Conservation (phyloP, 2,797 vertebrate genomes). For the Pangasius macronema region DNA sequence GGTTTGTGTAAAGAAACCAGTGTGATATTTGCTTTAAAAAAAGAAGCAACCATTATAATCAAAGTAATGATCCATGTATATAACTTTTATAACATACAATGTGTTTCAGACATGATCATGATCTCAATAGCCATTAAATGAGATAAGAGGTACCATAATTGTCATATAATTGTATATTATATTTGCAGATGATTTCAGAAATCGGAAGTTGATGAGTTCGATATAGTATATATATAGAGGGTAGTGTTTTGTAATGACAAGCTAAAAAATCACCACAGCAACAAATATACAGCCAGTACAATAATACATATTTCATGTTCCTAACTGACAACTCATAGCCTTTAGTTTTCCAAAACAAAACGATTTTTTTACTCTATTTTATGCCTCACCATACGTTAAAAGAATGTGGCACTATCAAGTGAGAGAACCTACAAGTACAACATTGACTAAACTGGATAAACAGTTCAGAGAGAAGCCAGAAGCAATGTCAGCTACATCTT, state of each 20-base stretch:
- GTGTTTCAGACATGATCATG: background rate
- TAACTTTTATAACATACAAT: background rate
- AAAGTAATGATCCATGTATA: background rate
- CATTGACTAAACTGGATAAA: slow-evolving; percentile 13
- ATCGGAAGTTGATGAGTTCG: background rate
- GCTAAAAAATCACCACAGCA: background rate
- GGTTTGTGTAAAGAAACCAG: background rate
- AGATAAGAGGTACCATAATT: background rate
- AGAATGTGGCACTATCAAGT: background rate
- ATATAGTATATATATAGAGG: background rate
- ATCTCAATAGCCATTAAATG: background rate
- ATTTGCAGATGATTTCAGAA: background rate
- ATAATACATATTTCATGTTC: background rate
- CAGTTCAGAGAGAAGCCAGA: slow-evolving; percentile 3
- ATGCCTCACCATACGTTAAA: background rate
- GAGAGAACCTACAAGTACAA: background rate
- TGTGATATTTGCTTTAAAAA: background rate
- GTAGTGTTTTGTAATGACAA: background rate
- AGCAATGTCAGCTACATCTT: slow-evolving; percentile 22
- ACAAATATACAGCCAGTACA: background rate
- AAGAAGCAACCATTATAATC: background rate
- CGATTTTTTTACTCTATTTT: background rate
- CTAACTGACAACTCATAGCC: background rate
- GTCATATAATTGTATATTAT: background rate
- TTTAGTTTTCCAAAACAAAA: background rate